These are phyloP conservation scores for Phyllotis vaccarum DNA, from an alignment of 2,797 vertebrate species.

Conservation along the genomic window DNA sequence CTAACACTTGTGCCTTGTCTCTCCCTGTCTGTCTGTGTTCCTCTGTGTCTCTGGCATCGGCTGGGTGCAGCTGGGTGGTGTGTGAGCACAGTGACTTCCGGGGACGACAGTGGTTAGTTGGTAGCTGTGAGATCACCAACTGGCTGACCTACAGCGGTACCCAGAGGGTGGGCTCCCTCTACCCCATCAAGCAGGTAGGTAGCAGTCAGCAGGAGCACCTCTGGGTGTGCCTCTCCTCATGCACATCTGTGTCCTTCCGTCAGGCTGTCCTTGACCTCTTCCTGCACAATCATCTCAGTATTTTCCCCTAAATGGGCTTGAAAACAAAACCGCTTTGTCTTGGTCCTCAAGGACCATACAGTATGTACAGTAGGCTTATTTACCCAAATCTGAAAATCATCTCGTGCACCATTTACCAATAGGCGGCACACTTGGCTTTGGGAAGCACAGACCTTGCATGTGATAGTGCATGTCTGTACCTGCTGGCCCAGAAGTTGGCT, in stretches of 20 bases:
- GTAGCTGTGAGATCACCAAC: slow-evolving; percentile 94
- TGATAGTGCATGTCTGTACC: not conserved
- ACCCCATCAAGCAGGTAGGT: slow-evolving; percentile 94
- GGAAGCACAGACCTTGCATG: fast-evolving
- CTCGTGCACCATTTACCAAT: not conserved
- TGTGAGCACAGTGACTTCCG: slow-evolving; percentile 96
- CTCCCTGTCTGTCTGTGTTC: not conserved
- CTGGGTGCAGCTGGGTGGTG: slow-evolving; percentile 94
- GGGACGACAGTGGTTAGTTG: slow-evolving; percentile 95
- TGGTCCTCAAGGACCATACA: slow-evolving; percentile 1
- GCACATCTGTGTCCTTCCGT: not conserved
- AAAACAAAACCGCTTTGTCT: not conserved
- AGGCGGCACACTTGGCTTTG: not conserved
- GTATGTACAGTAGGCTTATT: not conserved
- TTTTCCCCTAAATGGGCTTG: not conserved
- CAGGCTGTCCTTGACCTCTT: not conserved
- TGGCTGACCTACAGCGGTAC: slow-evolving; percentile 96
- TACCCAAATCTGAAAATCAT: not conserved
- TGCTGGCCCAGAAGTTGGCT: not conserved
- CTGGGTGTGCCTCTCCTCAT: fast-evolving
- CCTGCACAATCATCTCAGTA: not conserved
- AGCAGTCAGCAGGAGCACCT: not conserved
- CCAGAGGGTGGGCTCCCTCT: slow-evolving; percentile 93
- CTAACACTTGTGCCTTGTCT: not conserved
- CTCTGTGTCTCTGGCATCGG: not conserved